Percentiles rank a stretch among this genome's conserved stretches.
Conservation (phyloP, 92 coral and sea anemone species). For the Plumapathes pennacea region DNA sequence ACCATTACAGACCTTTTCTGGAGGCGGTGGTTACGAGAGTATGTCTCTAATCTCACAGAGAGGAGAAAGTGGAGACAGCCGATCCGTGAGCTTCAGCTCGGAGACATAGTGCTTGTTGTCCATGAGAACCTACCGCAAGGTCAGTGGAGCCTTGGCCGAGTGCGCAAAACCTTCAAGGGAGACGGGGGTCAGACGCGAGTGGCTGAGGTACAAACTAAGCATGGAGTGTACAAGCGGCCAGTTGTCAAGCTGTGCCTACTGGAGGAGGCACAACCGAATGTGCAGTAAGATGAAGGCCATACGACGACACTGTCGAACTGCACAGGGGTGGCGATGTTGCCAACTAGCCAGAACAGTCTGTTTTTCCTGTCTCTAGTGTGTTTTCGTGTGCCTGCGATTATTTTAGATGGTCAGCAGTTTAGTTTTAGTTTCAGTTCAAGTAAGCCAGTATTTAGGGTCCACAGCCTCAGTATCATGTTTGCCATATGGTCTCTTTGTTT, state of each 20-base stretch:
- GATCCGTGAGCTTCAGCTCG: not conserved
- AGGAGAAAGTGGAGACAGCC: constrained; percentile 5
- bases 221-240: constrained; percentile 8
- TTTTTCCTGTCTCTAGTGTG: too few relatives aligned
- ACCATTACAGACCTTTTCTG: constrained; percentile 12
- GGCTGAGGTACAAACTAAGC: constrained; percentile 1
- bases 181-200: constrained; percentile 3
- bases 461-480: too few relatives aligned
- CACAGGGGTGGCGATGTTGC: constrained; percentile 15
- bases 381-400: too few relatives aligned
- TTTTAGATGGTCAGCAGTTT: too few relatives aligned
- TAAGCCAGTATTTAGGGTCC: too few relatives aligned
- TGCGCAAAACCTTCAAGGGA: constrained; percentile 2
- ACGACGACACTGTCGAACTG: too few relatives aligned
- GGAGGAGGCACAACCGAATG: too few relatives aligned
- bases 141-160: constrained; percentile 7
- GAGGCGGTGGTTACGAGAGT: constrained; percentile 25
- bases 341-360: too few relatives aligned
- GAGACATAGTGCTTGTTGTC: constrained; percentile 7
- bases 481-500: too few relatives aligned
- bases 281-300: too few relatives aligned
- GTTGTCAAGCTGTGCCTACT: constrained; percentile 3
- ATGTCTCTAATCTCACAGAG: constrained; percentile 8
- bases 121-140: constrained; percentile 9
- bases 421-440: too few relatives aligned